phyloP scores from a whole-genome alignment of 2,888 invertebrate genomes.

The Oscheius myriophilus region DNA sequence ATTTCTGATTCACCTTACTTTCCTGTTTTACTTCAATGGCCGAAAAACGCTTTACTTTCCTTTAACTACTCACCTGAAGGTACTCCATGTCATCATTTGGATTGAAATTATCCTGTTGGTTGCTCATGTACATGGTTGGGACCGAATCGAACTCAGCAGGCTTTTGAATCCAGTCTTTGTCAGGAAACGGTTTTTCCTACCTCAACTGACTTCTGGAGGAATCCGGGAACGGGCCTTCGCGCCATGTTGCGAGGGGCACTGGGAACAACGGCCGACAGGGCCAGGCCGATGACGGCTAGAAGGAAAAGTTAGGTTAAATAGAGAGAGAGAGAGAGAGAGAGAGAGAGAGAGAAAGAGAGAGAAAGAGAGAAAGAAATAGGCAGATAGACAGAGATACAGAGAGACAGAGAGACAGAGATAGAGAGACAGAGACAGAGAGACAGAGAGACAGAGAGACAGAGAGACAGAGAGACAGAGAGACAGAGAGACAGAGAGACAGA shows the following conservation, averaged over 20 bases:
- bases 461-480: too few relatives aligned
- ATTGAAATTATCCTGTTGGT: slow-evolving; percentile 85
- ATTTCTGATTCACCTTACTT: too few relatives aligned
- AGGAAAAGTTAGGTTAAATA: background rate
- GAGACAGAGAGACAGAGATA: too few relatives aligned
- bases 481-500: too few relatives aligned
- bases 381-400: too few relatives aligned
- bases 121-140: slow-evolving; percentile 75
- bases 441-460: too few relatives aligned
- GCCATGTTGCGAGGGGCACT: slow-evolving; percentile 42
- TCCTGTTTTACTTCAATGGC: too few relatives aligned
- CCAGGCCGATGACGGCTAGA: slow-evolving; percentile 27
- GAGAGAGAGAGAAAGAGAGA: slow-evolving; percentile 3
- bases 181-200: too few relatives aligned
- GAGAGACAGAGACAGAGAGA: too few relatives aligned
- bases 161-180: too few relatives aligned
- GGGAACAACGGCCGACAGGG: slow-evolving; percentile 6
- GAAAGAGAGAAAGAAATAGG: slow-evolving; percentile 9
- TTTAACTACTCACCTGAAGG: slow-evolving; percentile 84
- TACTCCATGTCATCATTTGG: slow-evolving; percentile 80
- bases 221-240: slow-evolving; percentile 42
- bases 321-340: background rate
- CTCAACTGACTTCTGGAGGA: slow-evolving; percentile 43
- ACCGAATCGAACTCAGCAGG: slow-evolving; percentile 29
- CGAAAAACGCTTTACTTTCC: too few relatives aligned